Conservation (phyloP, 2,113 vertebrate genomes). For the Acrocephalus arundinaceus region DNA sequence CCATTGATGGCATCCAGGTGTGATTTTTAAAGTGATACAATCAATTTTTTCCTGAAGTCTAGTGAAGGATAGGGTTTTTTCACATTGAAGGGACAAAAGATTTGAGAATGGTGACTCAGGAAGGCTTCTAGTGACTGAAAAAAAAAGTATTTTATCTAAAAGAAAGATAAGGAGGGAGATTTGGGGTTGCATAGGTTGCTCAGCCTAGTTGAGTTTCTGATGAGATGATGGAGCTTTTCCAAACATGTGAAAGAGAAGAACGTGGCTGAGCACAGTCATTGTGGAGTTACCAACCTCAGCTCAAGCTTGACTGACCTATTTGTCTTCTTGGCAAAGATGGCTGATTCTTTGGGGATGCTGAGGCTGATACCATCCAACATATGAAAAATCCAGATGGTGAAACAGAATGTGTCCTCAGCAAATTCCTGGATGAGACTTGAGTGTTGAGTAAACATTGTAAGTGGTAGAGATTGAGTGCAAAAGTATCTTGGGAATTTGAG, state of each 20-base stretch:
- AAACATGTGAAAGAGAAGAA: background rate
- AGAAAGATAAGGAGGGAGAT: background rate
- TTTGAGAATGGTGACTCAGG: background rate
- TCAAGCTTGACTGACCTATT: background rate
- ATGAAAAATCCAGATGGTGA: background rate
- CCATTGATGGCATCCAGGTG: background rate
- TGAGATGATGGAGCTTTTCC: background rate
- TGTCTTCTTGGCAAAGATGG: background rate
- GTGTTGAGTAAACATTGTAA: background rate
- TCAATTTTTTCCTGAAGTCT: background rate
- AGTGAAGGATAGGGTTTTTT: background rate
- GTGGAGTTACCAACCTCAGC: background rate
- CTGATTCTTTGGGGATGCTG: background rate
- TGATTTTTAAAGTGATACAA: background rate
- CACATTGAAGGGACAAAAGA: background rate
- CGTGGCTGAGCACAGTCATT: background rate
- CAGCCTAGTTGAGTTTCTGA: background rate
- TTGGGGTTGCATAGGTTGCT: background rate
- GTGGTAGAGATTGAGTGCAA: background rate
- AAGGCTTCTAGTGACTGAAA: background rate
- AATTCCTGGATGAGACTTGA: background rate
- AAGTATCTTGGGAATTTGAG: background rate
- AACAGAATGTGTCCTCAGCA: background rate
- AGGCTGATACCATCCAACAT: background rate
- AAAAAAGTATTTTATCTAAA: background rate